Evolutionary conservation across 2,113 vertebrate genomes (phyloP).

Genomic region (Plotosus lineatus): DNA sequence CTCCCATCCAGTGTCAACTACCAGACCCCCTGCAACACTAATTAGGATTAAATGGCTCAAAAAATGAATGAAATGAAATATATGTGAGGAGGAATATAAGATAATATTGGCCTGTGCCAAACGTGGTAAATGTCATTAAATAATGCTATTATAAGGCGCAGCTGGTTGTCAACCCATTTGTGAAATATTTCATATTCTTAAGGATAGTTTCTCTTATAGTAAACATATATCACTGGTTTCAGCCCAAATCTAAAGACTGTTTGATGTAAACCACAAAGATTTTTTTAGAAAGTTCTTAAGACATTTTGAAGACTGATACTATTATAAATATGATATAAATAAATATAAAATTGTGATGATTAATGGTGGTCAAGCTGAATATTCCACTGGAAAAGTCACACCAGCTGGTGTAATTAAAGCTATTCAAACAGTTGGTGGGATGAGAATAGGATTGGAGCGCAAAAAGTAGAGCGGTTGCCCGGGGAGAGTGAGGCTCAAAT

Average conservation of each 20-base stretch:
- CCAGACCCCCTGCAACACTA: too few species aligned
- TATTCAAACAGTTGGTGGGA: conserved; percentile 43
- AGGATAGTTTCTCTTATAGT: not conserved
- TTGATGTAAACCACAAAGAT: not conserved
- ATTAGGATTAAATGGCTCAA: too few species aligned
- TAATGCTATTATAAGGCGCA: not conserved
- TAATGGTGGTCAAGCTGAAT: not conserved
- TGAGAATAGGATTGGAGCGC: conserved; percentile 34
- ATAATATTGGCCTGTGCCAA: too few species aligned
- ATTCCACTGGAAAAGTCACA: conserved; percentile 37
- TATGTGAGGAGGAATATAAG: too few species aligned
- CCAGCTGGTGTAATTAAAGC: conserved; percentile 38
- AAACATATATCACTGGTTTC: not conserved
- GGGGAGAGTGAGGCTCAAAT: conserved; percentile 35
- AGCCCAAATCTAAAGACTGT: not conserved
- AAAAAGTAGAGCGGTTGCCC: conserved; percentile 27
- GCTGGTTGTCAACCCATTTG: not conserved
- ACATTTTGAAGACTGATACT: not conserved
- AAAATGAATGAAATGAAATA: too few species aligned
- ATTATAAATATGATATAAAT: too few species aligned
- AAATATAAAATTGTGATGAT: not conserved
- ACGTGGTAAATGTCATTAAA: not conserved
- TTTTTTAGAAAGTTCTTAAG: too few species aligned
- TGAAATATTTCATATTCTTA: not conserved
- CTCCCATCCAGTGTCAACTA: too few species aligned